Conservation (phyloP, 2,113 vertebrate species). For the Apodemus sylvaticus region DNA sequence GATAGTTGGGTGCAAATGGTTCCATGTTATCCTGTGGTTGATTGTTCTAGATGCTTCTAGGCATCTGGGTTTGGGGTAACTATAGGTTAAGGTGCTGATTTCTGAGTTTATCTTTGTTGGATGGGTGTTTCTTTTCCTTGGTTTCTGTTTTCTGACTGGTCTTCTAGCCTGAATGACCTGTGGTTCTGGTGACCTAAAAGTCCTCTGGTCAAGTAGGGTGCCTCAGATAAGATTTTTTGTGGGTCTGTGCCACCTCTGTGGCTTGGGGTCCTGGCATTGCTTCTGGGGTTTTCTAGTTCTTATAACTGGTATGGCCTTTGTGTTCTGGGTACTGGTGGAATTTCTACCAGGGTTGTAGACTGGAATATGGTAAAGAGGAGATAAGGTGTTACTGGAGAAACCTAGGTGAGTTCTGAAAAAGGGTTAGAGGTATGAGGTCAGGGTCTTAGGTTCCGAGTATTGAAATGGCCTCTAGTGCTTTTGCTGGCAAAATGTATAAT, state of each 20-base stretch:
- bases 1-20: not conserved
- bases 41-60: not conserved
- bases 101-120: not conserved
- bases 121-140: not conserved
- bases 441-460: not conserved
- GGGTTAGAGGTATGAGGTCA: not conserved
- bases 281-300: not conserved
- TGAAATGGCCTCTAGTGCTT: not conserved
- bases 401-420: not conserved
- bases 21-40: not conserved
- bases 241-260: not conserved
- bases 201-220: not conserved
- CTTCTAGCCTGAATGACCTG: not conserved
- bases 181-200: not conserved
- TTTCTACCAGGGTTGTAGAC: not conserved
- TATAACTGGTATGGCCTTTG: not conserved
- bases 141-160: not conserved
- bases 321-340: not conserved
- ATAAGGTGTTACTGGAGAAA: not conserved
- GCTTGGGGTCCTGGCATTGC: not conserved
- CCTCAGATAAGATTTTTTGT: too few relatives aligned
- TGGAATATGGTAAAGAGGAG: not conserved
- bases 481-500: constrained; percentile 4
- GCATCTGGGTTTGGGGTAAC: not conserved
- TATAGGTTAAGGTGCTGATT: not conserved